These are phyloP conservation scores for Heliconius hewitsoni DNA, from an alignment of 1,140 invertebrate genomes.

Conservation along the genomic window DNA sequence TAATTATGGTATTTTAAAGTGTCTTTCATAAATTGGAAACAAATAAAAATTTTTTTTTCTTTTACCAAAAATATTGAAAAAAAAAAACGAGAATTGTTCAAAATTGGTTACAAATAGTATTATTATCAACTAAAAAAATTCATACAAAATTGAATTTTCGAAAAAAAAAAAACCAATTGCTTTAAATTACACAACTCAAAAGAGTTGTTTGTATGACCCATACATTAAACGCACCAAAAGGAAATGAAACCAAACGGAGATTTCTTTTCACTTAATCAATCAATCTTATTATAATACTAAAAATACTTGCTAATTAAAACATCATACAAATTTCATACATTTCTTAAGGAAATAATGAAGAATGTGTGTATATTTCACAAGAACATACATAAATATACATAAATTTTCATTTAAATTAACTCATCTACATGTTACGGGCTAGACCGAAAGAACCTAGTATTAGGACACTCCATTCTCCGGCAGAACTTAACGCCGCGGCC, in stretches of 20 bases:
- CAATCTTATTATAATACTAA: constrained; percentile 10
- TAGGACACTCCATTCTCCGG: background rate
- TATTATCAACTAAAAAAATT: too few relatives aligned
- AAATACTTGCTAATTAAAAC: background rate
- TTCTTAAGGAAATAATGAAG: background rate
- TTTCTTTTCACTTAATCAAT: background rate
- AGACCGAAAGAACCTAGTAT: background rate
- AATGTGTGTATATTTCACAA: background rate
- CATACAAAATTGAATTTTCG: too few relatives aligned
- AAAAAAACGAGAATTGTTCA: too few relatives aligned
- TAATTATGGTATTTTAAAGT: too few relatives aligned
- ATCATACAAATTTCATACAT: background rate
- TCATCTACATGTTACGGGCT: too few relatives aligned
- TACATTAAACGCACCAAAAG: background rate
- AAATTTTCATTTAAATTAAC: background rate
- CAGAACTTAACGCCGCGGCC: too few relatives aligned
- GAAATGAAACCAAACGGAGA: background rate
- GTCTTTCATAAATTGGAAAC: too few relatives aligned
- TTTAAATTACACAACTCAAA: too few relatives aligned
- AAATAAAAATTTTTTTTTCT: too few relatives aligned
- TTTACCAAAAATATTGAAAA: too few relatives aligned
- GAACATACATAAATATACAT: background rate
- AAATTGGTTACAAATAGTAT: too few relatives aligned
- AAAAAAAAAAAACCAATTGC: too few relatives aligned
- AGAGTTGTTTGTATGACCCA: background rate